These are phyloP conservation scores for Scaptomyza tumidula DNA, from an alignment of 2,888 invertebrate species.

Conservation along the genomic window DNA sequence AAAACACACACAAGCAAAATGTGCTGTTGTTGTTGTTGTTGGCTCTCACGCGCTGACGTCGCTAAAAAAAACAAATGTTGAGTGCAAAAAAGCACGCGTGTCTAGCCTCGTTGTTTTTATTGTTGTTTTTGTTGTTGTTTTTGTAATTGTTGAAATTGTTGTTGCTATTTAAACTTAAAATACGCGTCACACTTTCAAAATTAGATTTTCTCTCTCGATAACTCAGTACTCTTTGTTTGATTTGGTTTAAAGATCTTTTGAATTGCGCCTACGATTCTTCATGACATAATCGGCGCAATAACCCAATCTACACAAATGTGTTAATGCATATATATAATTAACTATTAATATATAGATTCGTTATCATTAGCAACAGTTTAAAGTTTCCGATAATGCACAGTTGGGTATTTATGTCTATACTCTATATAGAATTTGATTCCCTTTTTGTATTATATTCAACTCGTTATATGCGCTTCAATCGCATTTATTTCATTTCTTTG, in stretches of 20 bases:
- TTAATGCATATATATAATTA: not conserved
- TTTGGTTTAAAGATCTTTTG: constrained; percentile 17
- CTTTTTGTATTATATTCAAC: not conserved
- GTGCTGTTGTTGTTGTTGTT: constrained; percentile 20
- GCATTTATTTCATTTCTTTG: constrained; percentile 13
- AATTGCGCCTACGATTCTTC: constrained; percentile 44
- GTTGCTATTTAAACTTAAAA: constrained; percentile 37
- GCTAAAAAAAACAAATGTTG: constrained; percentile 32
- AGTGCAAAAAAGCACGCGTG: constrained; percentile 56
- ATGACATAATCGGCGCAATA: constrained; percentile 63
- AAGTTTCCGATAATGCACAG: constrained; percentile 43
- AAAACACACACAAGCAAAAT: constrained; percentile 33
- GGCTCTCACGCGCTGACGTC: constrained; percentile 22
- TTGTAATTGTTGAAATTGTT: constrained; percentile 27
- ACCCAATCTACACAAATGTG: constrained; percentile 22
- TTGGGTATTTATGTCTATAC: not conserved
- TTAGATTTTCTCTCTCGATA: constrained; percentile 13
- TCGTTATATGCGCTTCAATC: constrained; percentile 16
- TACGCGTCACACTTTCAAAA: constrained; percentile 35
- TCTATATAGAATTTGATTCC: constrained; percentile 26
- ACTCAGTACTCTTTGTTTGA: constrained; percentile 20
- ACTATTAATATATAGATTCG: not conserved
- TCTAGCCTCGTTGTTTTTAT: constrained; percentile 38
- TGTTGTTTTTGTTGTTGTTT: constrained; percentile 26
- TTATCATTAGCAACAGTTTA: constrained; percentile 47